Percentiles rank a stretch among this genome's conserved stretches.
phyloP scores from a whole-genome alignment of 2,888 invertebrate genomes.

The Zygothrica quintamaculata region DNA sequence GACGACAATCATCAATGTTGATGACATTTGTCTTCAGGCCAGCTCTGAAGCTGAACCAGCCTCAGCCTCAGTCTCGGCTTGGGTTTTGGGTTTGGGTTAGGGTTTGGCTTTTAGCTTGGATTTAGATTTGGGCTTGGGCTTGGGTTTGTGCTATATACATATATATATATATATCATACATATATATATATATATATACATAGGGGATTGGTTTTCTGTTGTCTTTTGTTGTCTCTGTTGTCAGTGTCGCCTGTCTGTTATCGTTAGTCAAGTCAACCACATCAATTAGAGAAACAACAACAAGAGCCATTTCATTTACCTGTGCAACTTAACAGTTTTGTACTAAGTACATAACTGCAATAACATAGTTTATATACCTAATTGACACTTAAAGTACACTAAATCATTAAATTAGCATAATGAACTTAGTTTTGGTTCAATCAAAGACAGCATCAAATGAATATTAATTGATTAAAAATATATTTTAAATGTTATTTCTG shows the following conservation, averaged over 20 bases:
- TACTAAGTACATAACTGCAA: not conserved
- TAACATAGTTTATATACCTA: not conserved
- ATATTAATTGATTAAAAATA: too few species aligned
- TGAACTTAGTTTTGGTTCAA: too few species aligned
- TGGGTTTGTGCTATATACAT: constrained; percentile 4
- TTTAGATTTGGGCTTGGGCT: not conserved
- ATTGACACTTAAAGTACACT: too few species aligned
- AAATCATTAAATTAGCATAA: too few species aligned
- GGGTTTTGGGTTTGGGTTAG: not conserved
- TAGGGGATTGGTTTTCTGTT: not conserved
- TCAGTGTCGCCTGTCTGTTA: constrained; percentile 6
- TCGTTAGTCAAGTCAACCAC: constrained; percentile 8
- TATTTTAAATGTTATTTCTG: too few species aligned
- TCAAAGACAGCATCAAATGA: too few species aligned
- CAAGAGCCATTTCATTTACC: constrained; percentile 1
- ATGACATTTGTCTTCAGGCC: constrained; percentile 51
- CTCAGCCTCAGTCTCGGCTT: not conserved
- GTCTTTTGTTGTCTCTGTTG: not conserved
- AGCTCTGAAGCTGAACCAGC: too few species aligned
- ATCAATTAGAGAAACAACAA: constrained; percentile 28
- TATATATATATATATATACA: too few species aligned
- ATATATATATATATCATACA: too few species aligned
- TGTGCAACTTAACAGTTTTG: not conserved
- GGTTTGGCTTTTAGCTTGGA: not conserved
- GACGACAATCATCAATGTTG: constrained; percentile 59